Evolutionary conservation across 1,140 invertebrate species (phyloP), one percentile per base, ranked within the genome.

Genomic region (Ceratina japonica): DNA sequence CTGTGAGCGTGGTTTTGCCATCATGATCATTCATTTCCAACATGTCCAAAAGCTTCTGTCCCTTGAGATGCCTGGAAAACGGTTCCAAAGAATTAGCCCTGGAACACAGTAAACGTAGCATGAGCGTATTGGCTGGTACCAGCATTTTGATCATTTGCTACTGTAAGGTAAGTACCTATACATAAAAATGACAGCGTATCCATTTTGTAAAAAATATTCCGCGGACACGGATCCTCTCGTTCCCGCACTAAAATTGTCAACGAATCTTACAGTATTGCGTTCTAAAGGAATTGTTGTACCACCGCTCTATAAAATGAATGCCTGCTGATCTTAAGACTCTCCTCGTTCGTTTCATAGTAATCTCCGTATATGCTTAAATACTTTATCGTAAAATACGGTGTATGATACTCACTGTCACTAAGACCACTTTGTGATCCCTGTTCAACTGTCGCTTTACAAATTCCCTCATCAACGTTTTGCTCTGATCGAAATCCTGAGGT

Each of bases 201-300:
- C 95, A 80, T 95, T 93, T 82, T 97, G 94, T 22, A 99, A 93
- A 93, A 99, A 99, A 92, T 98, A 98, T 94, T 99, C 99, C 1
- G 98, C 95, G 1, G 98, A 99, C 2, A 97, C 95, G 0, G 98
- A 95, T 37, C 99, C 99, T 86, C 99, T 94, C 0, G 96, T 98
- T 54, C 99, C 99, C 18, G 97, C 97, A 91, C 98, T 99, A 92
- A 99, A 99, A 93, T 99, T 99, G 89, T 99, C 98, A 61, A 99
- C 97, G 93, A 97, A 99, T 64, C 99, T 94, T 0, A 99, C 98
- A 5, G 98, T 99, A 87, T 98, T 98, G 87, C 98, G 97, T 90
- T 99, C 99, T 63, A 99, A 92, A 1, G 98, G 98, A 2, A 99
- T 97, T 31, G 97, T 98, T 22, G 98, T 99, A 49, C 98, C 98